These are phyloP conservation scores for Apis laboriosa DNA, from an alignment of 1,140 invertebrate genomes.

Conservation along the genomic window DNA sequence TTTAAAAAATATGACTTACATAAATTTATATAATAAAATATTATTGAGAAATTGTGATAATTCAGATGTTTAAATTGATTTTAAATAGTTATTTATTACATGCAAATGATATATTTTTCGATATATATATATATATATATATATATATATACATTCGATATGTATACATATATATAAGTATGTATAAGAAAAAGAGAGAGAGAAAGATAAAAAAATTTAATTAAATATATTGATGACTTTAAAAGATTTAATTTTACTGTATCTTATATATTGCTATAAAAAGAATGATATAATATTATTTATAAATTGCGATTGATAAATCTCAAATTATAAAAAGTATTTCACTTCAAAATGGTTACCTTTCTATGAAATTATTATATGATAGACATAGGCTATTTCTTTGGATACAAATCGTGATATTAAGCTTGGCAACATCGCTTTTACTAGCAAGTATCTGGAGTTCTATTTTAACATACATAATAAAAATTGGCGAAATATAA, in stretches of 20 bases:
- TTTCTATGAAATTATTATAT: background rate
- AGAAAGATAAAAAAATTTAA: background rate
- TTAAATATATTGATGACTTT: background rate
- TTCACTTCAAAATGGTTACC: background rate
- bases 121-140: background rate
- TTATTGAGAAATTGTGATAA: background rate
- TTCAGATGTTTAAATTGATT: background rate
- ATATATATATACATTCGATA: background rate
- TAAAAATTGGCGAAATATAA: too few species aligned
- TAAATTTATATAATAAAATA: constrained; percentile 5
- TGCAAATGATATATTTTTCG: background rate
- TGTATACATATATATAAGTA: background rate
- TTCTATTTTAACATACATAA: too few species aligned
- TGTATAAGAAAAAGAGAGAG: background rate
- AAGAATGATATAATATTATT: background rate
- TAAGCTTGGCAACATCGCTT: too few species aligned
- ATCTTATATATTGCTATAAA: background rate
- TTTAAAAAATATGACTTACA: background rate
- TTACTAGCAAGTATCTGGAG: too few species aligned
- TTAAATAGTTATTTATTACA: background rate
- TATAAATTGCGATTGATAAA: background rate
- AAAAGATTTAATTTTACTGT: background rate
- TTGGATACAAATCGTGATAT: too few species aligned
- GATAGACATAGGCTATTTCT: background rate
- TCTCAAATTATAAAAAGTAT: too few species aligned